phyloP scores from a whole-genome alignment of 1,140 invertebrate species.

The Bombyx mandarina region DNA sequence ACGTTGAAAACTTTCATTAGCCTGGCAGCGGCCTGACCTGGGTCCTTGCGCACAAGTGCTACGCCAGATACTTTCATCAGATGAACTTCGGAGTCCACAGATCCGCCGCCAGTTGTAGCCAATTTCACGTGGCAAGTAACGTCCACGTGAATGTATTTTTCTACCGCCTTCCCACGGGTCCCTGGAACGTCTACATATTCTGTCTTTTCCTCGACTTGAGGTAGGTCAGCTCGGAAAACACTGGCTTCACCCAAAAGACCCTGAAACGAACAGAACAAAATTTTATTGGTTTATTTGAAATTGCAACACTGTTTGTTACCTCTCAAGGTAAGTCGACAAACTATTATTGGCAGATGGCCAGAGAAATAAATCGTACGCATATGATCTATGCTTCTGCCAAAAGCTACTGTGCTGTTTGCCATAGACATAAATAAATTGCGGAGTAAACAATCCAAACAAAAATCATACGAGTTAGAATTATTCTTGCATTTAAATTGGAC shows the following conservation, averaged over 20 bases:
- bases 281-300: not conserved
- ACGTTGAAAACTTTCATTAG: constrained; percentile 75
- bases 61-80: constrained; percentile 77
- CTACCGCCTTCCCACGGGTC: constrained; percentile 66
- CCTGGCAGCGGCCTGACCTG: constrained; percentile 62
- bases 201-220: constrained; percentile 75
- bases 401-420: constrained; percentile 5
- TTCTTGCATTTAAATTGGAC: not conserved
- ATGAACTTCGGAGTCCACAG: constrained; percentile 72
- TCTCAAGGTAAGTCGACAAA: constrained; percentile 17
- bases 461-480: too few relatives aligned
- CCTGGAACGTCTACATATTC: constrained; percentile 70
- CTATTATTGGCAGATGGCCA: constrained; percentile 20
- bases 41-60: constrained; percentile 74
- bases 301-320: not conserved
- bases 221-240: constrained; percentile 76
- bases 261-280: constrained; percentile 27
- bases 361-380: constrained; percentile 17
- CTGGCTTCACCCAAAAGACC: constrained; percentile 74
- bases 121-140: constrained; percentile 76
- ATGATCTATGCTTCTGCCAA: constrained; percentile 32
- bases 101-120: constrained; percentile 71
- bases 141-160: constrained; percentile 77
- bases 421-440: constrained; percentile 14
- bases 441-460: too few relatives aligned